Evolutionary conservation across 1,140 invertebrate genomes (phyloP).

Genomic region (Glomeris maerens): DNA sequence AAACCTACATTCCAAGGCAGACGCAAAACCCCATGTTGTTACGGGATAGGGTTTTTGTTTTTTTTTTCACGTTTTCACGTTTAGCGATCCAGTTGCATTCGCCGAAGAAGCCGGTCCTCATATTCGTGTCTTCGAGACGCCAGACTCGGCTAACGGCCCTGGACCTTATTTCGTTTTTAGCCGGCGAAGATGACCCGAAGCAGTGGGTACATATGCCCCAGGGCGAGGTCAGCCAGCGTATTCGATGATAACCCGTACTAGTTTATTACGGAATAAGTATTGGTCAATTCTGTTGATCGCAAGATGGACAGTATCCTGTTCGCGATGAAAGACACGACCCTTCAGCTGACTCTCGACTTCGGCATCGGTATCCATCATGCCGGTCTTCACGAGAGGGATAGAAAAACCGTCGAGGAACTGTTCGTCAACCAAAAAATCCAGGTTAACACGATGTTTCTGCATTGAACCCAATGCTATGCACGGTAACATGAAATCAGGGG

Average conservation of each 20-base stretch:
- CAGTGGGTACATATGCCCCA: constrained; percentile 88
- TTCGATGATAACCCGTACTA: background rate
- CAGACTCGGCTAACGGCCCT: constrained; percentile 94
- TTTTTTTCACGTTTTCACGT: constrained; percentile 11
- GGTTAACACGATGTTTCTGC: constrained; percentile 32
- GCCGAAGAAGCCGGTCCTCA: constrained; percentile 69
- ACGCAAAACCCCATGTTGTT: background rate
- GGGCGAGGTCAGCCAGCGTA: constrained; percentile 48
- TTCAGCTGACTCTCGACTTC: constrained; percentile 87
- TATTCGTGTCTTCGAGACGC: constrained; percentile 95
- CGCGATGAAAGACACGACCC: constrained; percentile 65
- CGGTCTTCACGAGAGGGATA: constrained; percentile 78
- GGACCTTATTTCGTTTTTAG: constrained; percentile 86
- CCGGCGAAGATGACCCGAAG: constrained; percentile 79
- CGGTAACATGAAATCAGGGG: constrained; percentile 2
- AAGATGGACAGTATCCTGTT: constrained; percentile 39
- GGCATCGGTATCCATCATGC: constrained; percentile 99
- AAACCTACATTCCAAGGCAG: constrained; percentile 82
- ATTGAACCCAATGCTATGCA: constrained; percentile 4
- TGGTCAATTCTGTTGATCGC: constrained; percentile 23
- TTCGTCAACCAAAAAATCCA: constrained; percentile 97
- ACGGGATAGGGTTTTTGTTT: background rate
- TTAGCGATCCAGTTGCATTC: constrained; percentile 83
- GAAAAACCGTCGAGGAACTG: constrained; percentile 80
- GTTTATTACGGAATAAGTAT: background rate